phyloP scores from a whole-genome alignment of 2,888 invertebrate species.

The Neoscelio sp. region DNA sequence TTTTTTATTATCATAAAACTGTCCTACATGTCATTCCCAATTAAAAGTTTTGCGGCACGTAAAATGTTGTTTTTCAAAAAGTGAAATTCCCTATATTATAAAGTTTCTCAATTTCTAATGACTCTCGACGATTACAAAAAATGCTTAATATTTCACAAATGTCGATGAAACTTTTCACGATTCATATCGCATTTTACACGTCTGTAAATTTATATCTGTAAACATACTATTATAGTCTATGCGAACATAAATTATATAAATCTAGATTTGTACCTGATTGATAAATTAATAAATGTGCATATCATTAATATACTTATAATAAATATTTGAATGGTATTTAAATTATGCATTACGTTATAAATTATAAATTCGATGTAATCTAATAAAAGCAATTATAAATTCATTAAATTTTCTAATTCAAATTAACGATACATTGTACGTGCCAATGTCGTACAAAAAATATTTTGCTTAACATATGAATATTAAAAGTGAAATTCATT shows the following conservation, averaged over 20 bases:
- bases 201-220: neutral
- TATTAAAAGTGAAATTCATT: constrained; percentile 12
- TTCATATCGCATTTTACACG: neutral
- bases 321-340: constrained; percentile 9
- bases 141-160: neutral
- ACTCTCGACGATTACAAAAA: too few species aligned
- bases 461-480: neutral
- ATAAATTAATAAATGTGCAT: constrained; percentile 15
- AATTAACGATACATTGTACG: neutral
- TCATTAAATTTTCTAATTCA: constrained; percentile 14
- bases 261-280: neutral
- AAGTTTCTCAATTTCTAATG: too few species aligned
- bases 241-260: neutral
- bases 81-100: too few species aligned
- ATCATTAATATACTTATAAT: neutral
- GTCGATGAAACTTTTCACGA: neutral
- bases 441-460: neutral
- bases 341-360: neutral
- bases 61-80: too few species aligned
- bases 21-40: too few species aligned
- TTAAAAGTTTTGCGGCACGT: too few species aligned
- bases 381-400: constrained; percentile 19
- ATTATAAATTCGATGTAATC: constrained; percentile 12
- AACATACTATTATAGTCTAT: neutral
- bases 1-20: too few species aligned